Base-by-base conservation (phyloP, 2,113 vertebrate species). In the Dromaius novaehollandiae region DNA sequence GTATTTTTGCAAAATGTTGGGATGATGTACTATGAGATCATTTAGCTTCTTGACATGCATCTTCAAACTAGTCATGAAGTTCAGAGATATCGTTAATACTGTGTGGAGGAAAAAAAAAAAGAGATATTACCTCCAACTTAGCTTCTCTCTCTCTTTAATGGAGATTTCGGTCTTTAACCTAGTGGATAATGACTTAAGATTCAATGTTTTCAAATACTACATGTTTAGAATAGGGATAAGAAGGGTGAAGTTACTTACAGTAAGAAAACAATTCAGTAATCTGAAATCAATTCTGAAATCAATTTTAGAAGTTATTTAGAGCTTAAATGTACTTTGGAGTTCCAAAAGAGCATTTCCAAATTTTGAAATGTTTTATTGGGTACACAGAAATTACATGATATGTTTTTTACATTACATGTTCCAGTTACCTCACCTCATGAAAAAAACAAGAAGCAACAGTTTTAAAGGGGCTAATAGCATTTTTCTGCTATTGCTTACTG, bases 131-230 rank as follows among this genome's bases (percentile, higher is more conserved):
- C 97, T 97, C 90, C 80, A 90, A 60, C 12, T 94, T 55, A 81
- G 88, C 84, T 94, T 96, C 86, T 85, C 70, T 88, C 89, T 94
- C 77, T 56, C 53, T 55, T 83, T 93, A 85, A 75, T 60, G 76
- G 82, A 64, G 80, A 93, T 82, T 94, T 96, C 7, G 0, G 85
- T 87, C 97, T 94, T 98, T 86, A 97, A 95, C 95, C 94, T 97
- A 92, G 44, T 97, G 46, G 91, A 96, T 93, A 97, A 96, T 20
- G 46, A 97, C 97, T 94, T 85, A 91, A 82, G 58, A 95, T 70
- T 79, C 19, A 78, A 89, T 74, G 76, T 89, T 95, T 96, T 93
- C 74, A 82, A 85, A 89, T 26, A 55, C 18, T 40, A 11, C 6
- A 60, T 15, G 28, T 66, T 19, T 40, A 64, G 82, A 88, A 70